Base-by-base conservation (phyloP, 1,140 invertebrate genomes). In the Belonocnema kinseyi region DNA sequence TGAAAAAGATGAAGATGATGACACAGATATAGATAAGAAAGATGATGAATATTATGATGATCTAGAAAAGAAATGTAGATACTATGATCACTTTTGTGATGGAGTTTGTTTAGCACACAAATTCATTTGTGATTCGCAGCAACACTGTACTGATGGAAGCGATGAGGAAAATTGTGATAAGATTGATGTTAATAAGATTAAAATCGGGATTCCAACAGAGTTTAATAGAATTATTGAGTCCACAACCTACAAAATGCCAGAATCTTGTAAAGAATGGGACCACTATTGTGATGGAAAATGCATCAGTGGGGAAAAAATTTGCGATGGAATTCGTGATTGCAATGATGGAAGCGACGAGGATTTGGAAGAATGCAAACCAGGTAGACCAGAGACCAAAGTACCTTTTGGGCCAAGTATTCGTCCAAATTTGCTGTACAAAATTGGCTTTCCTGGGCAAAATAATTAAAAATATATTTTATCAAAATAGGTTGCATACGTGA, bases 131-230 rank as follows among this genome's bases (percentile, higher is more conserved):
- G 94, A 98, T 85, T 93, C 93, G 0, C 88, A 92, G 0, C 46
- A 85, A 1, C 95, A 98, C 82, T 99, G 98, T 89, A 87, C 92
- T 0, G 96, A 97, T 90, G 92, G 91, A 1, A 95, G 94, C 8
- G 97, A 98, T 89, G 95, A 96, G 85, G 89, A 72, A 21, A 52
- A 72, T 51, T 72, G 71, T 51, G 13, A 3, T 51, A 17, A 72
- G 8, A 40, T 54, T 26, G 16, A 53, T 21, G 14, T 6, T 14
- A 17, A 56, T 17, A 19, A 26, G 16, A 16, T 17, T 3, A 13
- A 19, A 12, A 52, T 19, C 11, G n/a, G 14, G 54, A 74, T 74
- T 26, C 19, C 12, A n/a, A 54, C 54, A 3, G 53, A n/a, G 11
- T 11, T n/a, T 0, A 21, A 50, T 11, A 74, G 7, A 58, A 56